Evolutionary conservation across 2,113 vertebrate genomes (phyloP).

Genomic region (Alces alces): DNA sequence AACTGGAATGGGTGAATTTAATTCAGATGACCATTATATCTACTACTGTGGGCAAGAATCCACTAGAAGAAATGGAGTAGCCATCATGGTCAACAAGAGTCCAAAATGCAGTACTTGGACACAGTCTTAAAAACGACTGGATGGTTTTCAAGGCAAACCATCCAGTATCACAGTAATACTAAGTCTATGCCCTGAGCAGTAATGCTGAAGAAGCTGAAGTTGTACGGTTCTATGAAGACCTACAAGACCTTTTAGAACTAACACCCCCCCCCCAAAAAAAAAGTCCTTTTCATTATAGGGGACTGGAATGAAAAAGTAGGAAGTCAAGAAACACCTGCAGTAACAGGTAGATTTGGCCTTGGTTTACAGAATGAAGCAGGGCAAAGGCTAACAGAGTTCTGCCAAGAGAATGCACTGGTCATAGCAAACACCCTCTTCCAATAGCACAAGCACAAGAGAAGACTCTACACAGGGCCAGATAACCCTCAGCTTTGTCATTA

Average conservation of each 20-base stretch:
- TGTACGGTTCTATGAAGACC: neutral
- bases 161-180: neutral
- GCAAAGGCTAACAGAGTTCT: neutral
- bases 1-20: neutral
- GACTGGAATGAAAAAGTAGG: neutral
- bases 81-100: neutral
- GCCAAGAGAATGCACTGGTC: neutral
- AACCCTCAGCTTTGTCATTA: neutral
- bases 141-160: accelerated
- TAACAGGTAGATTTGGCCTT: neutral
- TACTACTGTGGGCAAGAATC: neutral
- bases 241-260: neutral
- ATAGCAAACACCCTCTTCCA: neutral
- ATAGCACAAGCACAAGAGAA: neutral
- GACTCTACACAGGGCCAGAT: neutral
- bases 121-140: neutral
- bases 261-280: neutral
- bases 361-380: neutral
- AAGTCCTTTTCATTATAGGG: neutral
- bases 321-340: neutral
- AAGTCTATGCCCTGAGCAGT: neutral
- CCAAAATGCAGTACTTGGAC: accelerated
- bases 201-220: neutral
- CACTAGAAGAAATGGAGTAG: neutral
- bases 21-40: neutral